Evolutionary conservation across 2,113 vertebrate genomes (phyloP).

Genomic region (Microcebus jonahi): DNA sequence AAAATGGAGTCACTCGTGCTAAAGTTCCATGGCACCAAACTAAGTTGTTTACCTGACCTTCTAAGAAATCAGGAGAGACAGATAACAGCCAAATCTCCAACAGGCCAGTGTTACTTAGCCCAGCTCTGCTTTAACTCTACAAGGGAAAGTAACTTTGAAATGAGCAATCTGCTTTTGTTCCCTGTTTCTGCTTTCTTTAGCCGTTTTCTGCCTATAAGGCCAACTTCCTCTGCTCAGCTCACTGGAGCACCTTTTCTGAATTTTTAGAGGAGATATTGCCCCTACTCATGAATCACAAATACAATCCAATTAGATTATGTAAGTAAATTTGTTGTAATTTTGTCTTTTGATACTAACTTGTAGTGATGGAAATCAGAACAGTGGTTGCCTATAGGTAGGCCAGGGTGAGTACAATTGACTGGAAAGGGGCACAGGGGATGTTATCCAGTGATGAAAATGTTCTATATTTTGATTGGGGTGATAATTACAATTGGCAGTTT

Average conservation of each 20-base stretch:
- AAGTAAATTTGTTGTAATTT: not conserved
- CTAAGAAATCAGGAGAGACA: conserved; percentile 11
- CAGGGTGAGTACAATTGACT: not conserved
- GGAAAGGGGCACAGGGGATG: not conserved
- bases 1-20: not conserved
- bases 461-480: not conserved
- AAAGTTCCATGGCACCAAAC: not conserved
- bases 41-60: not conserved
- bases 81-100: not conserved
- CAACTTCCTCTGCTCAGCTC: not conserved
- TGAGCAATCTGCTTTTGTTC: not conserved
- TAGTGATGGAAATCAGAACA: not conserved
- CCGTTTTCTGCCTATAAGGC: not conserved
- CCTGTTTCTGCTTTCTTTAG: not conserved
- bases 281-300: not conserved
- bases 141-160: not conserved
- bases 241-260: not conserved
- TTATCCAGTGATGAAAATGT: not conserved
- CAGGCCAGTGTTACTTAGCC: not conserved
- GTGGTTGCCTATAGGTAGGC: not conserved
- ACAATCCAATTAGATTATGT: not conserved
- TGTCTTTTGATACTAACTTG: not conserved
- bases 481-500: not conserved
- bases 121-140: not conserved
- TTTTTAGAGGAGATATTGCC: not conserved